A percentile compares a stretch with the other conserved stretches of the same genome.
These are phyloP conservation scores for Eurytoma californica DNA, from an alignment of 2,888 invertebrate species.

Conservation along the genomic window DNA sequence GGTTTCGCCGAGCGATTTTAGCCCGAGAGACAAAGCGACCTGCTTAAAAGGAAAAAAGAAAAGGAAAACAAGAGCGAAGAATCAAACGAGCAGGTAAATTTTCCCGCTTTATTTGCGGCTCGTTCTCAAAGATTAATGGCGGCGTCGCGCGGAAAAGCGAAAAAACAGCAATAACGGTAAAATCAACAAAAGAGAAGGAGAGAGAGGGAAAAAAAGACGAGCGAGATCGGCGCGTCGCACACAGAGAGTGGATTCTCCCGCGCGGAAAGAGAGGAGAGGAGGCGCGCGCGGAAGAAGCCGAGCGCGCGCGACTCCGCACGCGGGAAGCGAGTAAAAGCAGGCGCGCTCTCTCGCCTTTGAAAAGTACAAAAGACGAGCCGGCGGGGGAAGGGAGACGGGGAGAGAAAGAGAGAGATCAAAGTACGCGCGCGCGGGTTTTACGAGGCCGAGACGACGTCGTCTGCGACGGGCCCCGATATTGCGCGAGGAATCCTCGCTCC, in stretches of 20 bases:
- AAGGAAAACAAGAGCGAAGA: no score
- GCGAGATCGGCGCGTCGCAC: background rate
- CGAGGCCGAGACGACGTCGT: conserved; percentile 23
- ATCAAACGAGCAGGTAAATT: no score
- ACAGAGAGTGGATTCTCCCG: conserved; percentile 29
- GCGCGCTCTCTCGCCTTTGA: conserved; percentile 35
- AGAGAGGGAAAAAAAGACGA: background rate
- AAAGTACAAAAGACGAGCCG: conserved; percentile 52
- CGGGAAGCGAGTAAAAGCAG: conserved; percentile 32
- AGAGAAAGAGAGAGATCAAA: conserved; percentile 39
- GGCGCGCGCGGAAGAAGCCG: conserved; percentile 5
- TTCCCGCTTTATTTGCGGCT: no score
- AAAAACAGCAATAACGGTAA: conserved; percentile 16
- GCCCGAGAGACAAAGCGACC: no score
- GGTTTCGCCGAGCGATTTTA: no score
- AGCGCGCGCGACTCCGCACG: background rate
- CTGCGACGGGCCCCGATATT: conserved; percentile 34
- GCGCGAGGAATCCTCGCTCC: background rate
- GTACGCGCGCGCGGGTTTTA: conserved; percentile 41
- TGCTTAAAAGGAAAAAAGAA: no score
- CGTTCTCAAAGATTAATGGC: no score
- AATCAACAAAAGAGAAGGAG: conserved; percentile 2
- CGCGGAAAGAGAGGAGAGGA: background rate
- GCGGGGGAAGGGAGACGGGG: conserved; percentile 8
- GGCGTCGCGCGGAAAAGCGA: background rate